Conservation (phyloP, 1,140 invertebrate genomes). For the Hycleus cichorii region DNA sequence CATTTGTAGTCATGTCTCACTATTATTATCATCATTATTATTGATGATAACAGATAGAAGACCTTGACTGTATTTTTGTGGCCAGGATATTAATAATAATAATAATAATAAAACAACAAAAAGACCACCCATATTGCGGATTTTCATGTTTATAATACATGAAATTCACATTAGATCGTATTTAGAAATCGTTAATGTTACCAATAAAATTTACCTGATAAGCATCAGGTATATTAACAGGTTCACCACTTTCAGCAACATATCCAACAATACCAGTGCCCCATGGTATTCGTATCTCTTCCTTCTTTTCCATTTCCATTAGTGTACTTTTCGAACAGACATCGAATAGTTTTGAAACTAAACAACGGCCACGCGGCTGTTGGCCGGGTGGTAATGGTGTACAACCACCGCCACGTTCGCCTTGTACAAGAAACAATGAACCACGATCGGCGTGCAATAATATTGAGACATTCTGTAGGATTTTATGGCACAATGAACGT, state of each 20-base stretch:
- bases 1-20: no score
- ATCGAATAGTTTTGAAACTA: slow-evolving; percentile 92
- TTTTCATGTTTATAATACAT: no score
- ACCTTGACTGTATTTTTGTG: no score
- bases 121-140: no score
- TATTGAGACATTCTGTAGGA: slow-evolving; percentile 90
- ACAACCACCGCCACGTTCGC: slow-evolving; percentile 47
- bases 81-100: no score
- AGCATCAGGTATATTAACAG: slow-evolving; percentile 91
- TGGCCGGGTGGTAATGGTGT: slow-evolving; percentile 29
- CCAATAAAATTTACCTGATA: slow-evolving; percentile 63
- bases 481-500: slow-evolving; percentile 89
- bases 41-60: no score
- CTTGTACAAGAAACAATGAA: slow-evolving; percentile 88
- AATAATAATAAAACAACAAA: no score
- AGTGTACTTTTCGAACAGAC: slow-evolving; percentile 84
- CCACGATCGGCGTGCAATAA: slow-evolving; percentile 86
- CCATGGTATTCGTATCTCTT: slow-evolving; percentile 88
- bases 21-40: no score
- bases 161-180: no score
- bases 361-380: slow-evolving; percentile 47
- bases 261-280: slow-evolving; percentile 88
- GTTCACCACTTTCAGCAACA: slow-evolving; percentile 85
- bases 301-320: slow-evolving; percentile 83
- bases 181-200: no score